These are phyloP conservation scores for Dromius quadrimaculatus DNA, from an alignment of 2,888 invertebrate species.

Conservation along the genomic window DNA sequence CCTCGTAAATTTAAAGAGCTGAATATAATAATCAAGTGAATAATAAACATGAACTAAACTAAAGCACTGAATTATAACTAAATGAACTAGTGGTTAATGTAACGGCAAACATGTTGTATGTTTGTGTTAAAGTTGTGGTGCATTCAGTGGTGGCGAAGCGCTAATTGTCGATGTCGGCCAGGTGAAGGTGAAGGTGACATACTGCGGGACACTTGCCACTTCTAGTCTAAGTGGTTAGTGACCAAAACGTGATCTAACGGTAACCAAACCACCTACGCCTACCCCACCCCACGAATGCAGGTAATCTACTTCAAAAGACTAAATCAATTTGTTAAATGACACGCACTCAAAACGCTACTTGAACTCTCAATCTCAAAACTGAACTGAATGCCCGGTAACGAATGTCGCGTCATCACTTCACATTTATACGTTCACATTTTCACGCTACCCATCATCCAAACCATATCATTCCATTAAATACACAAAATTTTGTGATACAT, in stretches of 20 bases:
- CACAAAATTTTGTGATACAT: neutral
- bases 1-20: slow-evolving; percentile 63
- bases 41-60: slow-evolving; percentile 47
- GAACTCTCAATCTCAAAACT: slow-evolving; percentile 8
- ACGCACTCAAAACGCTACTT: slow-evolving; percentile 44
- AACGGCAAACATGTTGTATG: slow-evolving; percentile 56
- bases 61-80: slow-evolving; percentile 25
- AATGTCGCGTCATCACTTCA: slow-evolving; percentile 38
- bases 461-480: neutral
- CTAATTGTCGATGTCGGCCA: slow-evolving; percentile 54
- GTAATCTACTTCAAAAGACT: slow-evolving; percentile 49
- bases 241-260: slow-evolving; percentile 46
- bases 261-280: slow-evolving; percentile 45
- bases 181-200: slow-evolving; percentile 53
- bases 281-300: slow-evolving; percentile 52
- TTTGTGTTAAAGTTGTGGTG: slow-evolving; percentile 64
- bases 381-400: slow-evolving; percentile 43
- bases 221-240: slow-evolving; percentile 54
- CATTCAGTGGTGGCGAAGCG: slow-evolving; percentile 63
- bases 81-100: slow-evolving; percentile 48
- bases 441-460: neutral
- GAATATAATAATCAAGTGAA: slow-evolving; percentile 35
- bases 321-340: slow-evolving; percentile 48
- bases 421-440: neutral
- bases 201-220: slow-evolving; percentile 42